Evolutionary conservation across 2,113 vertebrate genomes (phyloP).

Genomic region (Candoia aspera): DNA sequence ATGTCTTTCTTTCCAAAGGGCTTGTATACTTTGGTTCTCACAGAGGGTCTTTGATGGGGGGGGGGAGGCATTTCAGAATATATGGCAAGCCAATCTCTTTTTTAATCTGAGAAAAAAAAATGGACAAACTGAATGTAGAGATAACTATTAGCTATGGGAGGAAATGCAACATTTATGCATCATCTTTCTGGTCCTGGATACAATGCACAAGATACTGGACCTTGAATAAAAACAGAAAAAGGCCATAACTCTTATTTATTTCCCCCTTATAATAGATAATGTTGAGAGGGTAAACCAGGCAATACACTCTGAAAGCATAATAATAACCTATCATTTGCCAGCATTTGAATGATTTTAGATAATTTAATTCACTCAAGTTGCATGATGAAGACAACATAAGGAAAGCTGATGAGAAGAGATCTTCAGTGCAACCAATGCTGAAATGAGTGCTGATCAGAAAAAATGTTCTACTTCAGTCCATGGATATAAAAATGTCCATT

Average conservation of each 20-base stretch:
- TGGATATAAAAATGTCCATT: too few species aligned
- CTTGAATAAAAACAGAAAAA: neutral
- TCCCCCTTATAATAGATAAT: slow-evolving; percentile 45
- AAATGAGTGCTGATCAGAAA: too few species aligned
- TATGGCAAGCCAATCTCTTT: slow-evolving; percentile 34
- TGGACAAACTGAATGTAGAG: slow-evolving; percentile 1
- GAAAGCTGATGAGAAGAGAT: neutral
- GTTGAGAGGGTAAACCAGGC: slow-evolving; percentile 40
- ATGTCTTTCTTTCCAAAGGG: neutral
- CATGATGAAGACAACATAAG: neutral
- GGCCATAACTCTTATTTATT: slow-evolving; percentile 8
- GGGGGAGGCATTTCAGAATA: neutral
- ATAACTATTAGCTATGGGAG: neutral
- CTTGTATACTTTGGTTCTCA: neutral
- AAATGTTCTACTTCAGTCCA: neutral
- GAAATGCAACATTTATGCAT: slow-evolving; percentile 7
- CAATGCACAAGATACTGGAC: neutral
- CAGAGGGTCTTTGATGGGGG: neutral
- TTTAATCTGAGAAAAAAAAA: slow-evolving; percentile 15
- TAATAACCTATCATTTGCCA: slow-evolving; percentile 53
- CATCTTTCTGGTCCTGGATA: neutral
- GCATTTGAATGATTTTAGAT: slow-evolving; percentile 44
- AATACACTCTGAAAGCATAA: slow-evolving; percentile 25
- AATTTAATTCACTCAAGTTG: neutral
- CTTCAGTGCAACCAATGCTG: neutral